Evolutionary conservation across 1,140 invertebrate genomes (phyloP), one percentile per base, ranked within the genome.

Genomic region (Idris sp.): DNA sequence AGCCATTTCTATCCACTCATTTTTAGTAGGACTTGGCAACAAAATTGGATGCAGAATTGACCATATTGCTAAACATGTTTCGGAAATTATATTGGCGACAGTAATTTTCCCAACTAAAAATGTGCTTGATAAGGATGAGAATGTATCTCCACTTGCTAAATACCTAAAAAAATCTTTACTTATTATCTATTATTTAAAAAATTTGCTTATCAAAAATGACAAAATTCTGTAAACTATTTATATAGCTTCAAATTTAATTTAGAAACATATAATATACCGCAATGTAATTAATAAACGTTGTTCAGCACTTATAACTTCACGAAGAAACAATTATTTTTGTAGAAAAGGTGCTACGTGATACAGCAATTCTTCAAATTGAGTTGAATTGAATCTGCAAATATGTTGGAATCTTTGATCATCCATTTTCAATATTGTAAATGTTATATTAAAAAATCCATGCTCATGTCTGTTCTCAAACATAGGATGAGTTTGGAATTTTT

Each of bases 31-130:
- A 10, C n/a, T 7, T 6, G 19, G 0, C 15, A 46, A 46, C 0
- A 46, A 2, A 8, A 38, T 10, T 5, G 54, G 30, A 10, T 11
- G 1, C 13, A 59, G 38, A 7, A 13, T 9, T 0, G 2, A 3
- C 54, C 54, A 59, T 10, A 59, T 4, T 2, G n/a, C 18, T 11
- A 9, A 10, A 28, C 54, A 59, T 1, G 54, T 59, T 36, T 61
- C 56, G 0, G 22, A 30, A 8, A 61, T 40, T n/a, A 48, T 49
- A 19, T 61, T 48, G 7, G n/a, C 19, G 1, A n/a, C 30, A 7
- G 44, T 44, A 4, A 30, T 61, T 54, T 40, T 54, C 6, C 35
- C 36, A 3, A 54, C 8, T 18, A 41, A 30, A 30, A 40, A 54
- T 0, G 36, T 43, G 6, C 18, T 18, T 2, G 22, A 41, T 1